Evolutionary conservation across 2,888 invertebrate species (phyloP), one percentile per base, ranked within the genome.

Genomic region (Eristalis intricaria): DNA sequence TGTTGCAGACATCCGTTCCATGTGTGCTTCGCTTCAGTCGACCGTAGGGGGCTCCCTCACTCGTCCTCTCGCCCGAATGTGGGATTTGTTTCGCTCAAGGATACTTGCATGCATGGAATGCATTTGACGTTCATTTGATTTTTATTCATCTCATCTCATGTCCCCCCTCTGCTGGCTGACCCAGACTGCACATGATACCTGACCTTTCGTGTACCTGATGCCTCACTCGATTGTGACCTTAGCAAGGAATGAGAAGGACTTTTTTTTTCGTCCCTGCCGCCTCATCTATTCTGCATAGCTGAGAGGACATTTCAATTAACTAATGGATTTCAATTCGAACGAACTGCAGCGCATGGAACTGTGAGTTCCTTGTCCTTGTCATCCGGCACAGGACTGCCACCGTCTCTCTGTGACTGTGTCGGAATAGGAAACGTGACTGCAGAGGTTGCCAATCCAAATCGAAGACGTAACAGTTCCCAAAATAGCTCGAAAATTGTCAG

Each of bases 91-190:
- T 50, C 43, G 43, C n/a, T 50, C 43, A 50, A 50, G 43, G 43
- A 50, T 19, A 7, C 19, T n/a, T 19, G 19, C 19, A 50, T 50
- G 50, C 50, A 50, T 1, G 19, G 66, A 58, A 68, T 76, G 66
- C 26, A 76, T 76, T 76, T 80, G 80, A 84, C 65, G 70, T 84
- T 80, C 68, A 84, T 84, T 75, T 75, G 70, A 26, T 68, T 66
- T 38, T 26, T 81, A 50, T 84, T 65, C 63, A 68, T 56, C 64
- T 60, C 64, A 70, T 84, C 60, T 79, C 40, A 43, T 79, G 73
- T 50, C 66, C 69, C 35, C 58, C 65, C 70, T 29, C 43, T 58
- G 64, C 43, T 58, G 64, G n/a, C 8, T 19, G 50, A 19, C 19
- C 50, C 50, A 50, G 50, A 19, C 50, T 50, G 50, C 50, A 50